Percentiles rank a stretch among this genome's conserved stretches.
Conservation (phyloP, 1,140 invertebrate species). For the Philopotamus ludificatus region DNA sequence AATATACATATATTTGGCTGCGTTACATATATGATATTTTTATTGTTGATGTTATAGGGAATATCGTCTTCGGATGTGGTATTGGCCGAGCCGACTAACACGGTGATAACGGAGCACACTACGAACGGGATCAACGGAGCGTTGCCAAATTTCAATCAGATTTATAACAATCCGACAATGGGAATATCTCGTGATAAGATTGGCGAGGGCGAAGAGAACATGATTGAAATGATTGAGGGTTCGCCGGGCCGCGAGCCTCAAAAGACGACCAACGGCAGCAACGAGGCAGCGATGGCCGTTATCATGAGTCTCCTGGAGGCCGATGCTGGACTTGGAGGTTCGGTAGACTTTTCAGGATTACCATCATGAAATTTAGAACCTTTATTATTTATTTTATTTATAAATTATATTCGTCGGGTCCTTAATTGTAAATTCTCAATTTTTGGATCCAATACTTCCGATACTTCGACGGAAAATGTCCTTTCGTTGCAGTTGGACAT, state of each 20-base stretch:
- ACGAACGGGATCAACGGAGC: conserved; percentile 19
- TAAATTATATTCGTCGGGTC: too few relatives aligned
- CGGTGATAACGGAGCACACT: neutral
- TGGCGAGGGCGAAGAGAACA: conserved; percentile 6
- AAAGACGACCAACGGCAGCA: conserved; percentile 68
- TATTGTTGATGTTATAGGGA: too few relatives aligned
- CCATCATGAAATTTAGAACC: too few relatives aligned
- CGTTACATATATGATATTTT: too few relatives aligned
- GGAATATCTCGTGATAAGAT: neutral
- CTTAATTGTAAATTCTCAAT: too few relatives aligned
- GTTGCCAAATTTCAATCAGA: conserved; percentile 26
- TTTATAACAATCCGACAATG: conserved; percentile 7
- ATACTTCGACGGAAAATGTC: too few relatives aligned
- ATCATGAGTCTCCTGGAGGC: conserved; percentile 90
- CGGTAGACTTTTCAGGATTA: conserved; percentile 82
- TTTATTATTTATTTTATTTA: too few relatives aligned
- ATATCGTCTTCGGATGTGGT: too few relatives aligned
- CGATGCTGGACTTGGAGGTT: conserved; percentile 62
- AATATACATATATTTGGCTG: conserved; percentile 1
- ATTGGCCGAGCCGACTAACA: neutral
- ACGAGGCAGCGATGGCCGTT: conserved; percentile 88
- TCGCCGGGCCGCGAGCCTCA: conserved; percentile 53
- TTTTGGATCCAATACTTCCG: too few relatives aligned
- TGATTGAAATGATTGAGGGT: conserved; percentile 56
- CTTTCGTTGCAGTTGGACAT: too few relatives aligned